These are phyloP conservation scores for Xiphophorus maculatus DNA, from an alignment of 2,113 vertebrate species.

Conservation along the genomic window DNA sequence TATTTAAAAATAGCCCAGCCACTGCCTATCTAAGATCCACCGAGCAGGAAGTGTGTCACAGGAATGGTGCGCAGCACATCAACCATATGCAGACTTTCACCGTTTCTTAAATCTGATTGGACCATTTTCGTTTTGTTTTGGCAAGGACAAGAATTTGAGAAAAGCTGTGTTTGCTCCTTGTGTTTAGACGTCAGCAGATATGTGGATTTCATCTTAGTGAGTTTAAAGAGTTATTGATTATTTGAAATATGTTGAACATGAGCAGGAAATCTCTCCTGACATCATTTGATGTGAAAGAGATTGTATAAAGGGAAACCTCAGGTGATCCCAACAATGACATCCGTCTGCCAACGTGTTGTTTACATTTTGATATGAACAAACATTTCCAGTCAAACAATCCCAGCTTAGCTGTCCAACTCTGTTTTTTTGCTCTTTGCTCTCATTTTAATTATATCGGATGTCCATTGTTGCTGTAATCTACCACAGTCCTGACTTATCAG, in stretches of 20 bases:
- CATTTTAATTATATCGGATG: constrained; percentile 22
- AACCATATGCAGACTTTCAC: not conserved
- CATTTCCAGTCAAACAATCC: not conserved
- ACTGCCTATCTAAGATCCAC: not conserved
- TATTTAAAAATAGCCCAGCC: not conserved
- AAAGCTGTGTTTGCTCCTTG: no score
- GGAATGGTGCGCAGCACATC: not conserved
- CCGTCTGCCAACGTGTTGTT: not conserved
- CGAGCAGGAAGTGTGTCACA: no score
- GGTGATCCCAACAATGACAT: not conserved
- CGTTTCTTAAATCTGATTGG: no score
- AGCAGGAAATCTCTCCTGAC: not conserved
- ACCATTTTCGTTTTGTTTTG: no score
- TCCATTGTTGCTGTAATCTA: constrained; percentile 45
- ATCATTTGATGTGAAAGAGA: not conserved
- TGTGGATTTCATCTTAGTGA: no score
- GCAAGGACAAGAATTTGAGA: no score
- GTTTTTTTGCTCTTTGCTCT: constrained; percentile 13
- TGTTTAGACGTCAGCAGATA: no score
- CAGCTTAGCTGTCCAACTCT: not conserved
- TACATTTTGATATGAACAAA: not conserved
- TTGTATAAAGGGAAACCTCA: not conserved
- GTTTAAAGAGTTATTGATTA: no score
- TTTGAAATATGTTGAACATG: not conserved
- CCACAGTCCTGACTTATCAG: constrained; percentile 32